These are phyloP conservation scores for Hymenopus coronatus DNA, from an alignment of 2,888 invertebrate species.

Conservation along the genomic window DNA sequence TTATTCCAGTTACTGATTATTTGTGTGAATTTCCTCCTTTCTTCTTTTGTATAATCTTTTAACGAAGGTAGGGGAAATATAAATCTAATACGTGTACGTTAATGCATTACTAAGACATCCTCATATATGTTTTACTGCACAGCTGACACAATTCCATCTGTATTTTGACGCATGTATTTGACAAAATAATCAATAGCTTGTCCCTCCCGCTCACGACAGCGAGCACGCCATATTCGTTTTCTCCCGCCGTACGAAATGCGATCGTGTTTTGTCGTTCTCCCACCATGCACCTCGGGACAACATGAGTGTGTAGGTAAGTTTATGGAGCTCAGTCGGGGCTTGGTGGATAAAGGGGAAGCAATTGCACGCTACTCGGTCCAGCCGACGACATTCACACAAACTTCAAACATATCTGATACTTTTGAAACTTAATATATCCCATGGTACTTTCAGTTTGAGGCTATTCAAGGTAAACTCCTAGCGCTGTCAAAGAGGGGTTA, in stretches of 20 bases:
- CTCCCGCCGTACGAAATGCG: conserved; percentile 24
- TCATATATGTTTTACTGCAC: not conserved
- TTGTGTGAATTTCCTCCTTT: too few relatives aligned
- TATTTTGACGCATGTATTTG: not conserved
- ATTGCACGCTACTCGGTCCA: conserved; percentile 31
- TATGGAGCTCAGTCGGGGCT: conserved; percentile 38
- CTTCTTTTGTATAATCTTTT: too few relatives aligned
- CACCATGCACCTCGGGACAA: conserved; percentile 37
- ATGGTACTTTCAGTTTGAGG: conserved; percentile 32
- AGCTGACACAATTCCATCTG: not conserved
- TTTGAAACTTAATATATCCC: conserved; percentile 24
- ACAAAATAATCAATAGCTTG: not conserved
- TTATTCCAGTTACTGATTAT: too few relatives aligned
- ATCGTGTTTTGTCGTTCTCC: conserved; percentile 34
- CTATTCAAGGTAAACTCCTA: conserved; percentile 32
- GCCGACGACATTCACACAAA: conserved; percentile 24
- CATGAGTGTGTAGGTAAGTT: conserved; percentile 39
- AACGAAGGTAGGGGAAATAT: too few relatives aligned
- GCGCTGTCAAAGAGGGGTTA: conserved; percentile 11
- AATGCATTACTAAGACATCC: not conserved
- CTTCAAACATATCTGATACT: conserved; percentile 23
- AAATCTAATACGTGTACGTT: too few relatives aligned
- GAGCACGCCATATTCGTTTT: conserved; percentile 14
- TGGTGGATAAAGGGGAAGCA: conserved; percentile 37
- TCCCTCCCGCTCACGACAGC: not conserved